Conservation (phyloP, 2,888 invertebrate genomes). For the Nomada ruficornis region DNA sequence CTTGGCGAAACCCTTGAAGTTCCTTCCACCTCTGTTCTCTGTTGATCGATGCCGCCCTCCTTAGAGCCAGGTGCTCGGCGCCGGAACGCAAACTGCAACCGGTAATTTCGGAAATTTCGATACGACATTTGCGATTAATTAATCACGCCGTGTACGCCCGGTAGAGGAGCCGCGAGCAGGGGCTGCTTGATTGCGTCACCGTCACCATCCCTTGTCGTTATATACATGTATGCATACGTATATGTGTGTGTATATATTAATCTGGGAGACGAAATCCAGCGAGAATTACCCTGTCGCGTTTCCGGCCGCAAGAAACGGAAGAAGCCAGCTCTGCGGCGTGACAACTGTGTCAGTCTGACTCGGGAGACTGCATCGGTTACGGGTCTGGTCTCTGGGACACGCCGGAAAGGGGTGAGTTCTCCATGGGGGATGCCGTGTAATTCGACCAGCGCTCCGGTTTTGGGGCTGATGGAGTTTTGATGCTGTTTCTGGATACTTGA, state of each 20-base stretch:
- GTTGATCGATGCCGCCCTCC: slow-evolving; percentile 67
- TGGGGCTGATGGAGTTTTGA: slow-evolving; percentile 46
- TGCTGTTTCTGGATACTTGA: slow-evolving; percentile 34
- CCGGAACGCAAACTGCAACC: slow-evolving; percentile 67
- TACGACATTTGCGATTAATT: slow-evolving; percentile 68
- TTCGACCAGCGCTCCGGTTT: slow-evolving; percentile 34
- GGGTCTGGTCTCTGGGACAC: slow-evolving; percentile 2
- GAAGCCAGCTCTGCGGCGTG: slow-evolving; percentile 30
- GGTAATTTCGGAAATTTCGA: slow-evolving; percentile 69
- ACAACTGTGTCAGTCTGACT: slow-evolving; percentile 9
- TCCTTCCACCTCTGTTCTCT: slow-evolving; percentile 29
- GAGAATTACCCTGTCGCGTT: slow-evolving; percentile 24
- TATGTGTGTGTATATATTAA: slow-evolving; percentile 18
- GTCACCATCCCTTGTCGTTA: neutral
- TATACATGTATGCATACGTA: neutral
- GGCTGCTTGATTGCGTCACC: slow-evolving; percentile 30
- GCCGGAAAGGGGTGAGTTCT: slow-evolving; percentile 1
- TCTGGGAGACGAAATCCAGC: slow-evolving; percentile 12
- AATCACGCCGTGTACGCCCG: slow-evolving; percentile 57
- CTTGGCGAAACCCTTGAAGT: slow-evolving; percentile 73
- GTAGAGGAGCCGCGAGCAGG: slow-evolving; percentile 7
- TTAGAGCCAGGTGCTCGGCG: slow-evolving; percentile 58
- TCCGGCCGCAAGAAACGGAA: slow-evolving; percentile 39
- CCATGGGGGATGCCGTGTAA: slow-evolving; percentile 3
- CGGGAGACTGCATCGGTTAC: slow-evolving; percentile 12